A percentile compares a stretch with the other conserved stretches of the same genome.
Evolutionary conservation across 1,140 invertebrate species (phyloP).

Genomic region (Liolophura sinensis): DNA sequence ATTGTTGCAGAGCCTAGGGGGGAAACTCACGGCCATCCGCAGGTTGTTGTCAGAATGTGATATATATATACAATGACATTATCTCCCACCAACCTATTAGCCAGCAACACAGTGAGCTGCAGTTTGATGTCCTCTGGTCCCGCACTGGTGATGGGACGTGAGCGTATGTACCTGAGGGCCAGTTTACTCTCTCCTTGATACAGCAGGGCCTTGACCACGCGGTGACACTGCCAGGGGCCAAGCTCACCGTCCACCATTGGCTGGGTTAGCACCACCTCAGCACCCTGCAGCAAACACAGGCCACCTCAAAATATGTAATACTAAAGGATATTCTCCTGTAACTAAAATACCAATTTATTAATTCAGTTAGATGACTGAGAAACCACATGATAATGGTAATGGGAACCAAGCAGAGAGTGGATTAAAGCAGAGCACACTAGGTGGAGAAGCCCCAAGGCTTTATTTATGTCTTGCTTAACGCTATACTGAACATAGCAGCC

Average conservation of each 20-base stretch:
- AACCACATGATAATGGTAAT: too few relatives aligned
- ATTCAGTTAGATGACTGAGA: too few relatives aligned
- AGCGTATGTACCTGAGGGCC: slow-evolving; percentile 62
- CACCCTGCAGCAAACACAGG: slow-evolving; percentile 35
- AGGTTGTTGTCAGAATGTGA: too few relatives aligned
- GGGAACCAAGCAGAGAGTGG: too few relatives aligned
- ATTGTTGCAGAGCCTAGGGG: too few relatives aligned
- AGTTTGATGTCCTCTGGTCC: slow-evolving; percentile 63
- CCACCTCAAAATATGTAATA: not conserved
- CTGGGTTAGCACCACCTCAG: slow-evolving; percentile 57
- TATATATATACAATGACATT: too few relatives aligned
- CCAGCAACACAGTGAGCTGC: slow-evolving; percentile 63
- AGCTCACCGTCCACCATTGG: slow-evolving; percentile 60
- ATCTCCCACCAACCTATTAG: slow-evolving; percentile 57
- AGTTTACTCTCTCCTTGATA: slow-evolving; percentile 62
- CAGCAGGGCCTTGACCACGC: slow-evolving; percentile 65
- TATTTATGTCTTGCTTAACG: too few relatives aligned
- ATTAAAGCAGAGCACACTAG: too few relatives aligned
- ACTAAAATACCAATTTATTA: not conserved
- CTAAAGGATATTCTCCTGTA: not conserved
- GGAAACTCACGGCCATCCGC: too few relatives aligned
- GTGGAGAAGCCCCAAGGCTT: too few relatives aligned
- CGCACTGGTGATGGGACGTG: slow-evolving; percentile 45
- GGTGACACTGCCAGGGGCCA: slow-evolving; percentile 65
- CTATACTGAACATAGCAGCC: too few relatives aligned